These are phyloP conservation scores for Campylomormyrus tamandua DNA, from an alignment of 2,113 vertebrate species.

Conservation along the genomic window DNA sequence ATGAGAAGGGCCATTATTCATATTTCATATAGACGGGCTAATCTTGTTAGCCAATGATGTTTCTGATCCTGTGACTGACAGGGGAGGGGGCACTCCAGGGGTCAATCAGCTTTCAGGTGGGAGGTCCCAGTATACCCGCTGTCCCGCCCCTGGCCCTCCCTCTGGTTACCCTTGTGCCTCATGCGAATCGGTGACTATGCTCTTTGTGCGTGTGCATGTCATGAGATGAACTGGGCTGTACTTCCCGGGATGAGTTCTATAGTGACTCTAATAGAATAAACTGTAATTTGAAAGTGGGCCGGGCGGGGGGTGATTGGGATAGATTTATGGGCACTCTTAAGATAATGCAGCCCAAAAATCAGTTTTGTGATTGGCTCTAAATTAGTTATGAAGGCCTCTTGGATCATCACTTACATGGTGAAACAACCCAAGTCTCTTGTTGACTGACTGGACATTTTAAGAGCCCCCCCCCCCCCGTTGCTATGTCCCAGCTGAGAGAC, in stretches of 20 bases:
- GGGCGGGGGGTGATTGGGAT: background rate
- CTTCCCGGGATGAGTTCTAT: background rate
- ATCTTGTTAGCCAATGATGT: background rate
- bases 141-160: background rate
- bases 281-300: background rate
- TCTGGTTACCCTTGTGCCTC: background rate
- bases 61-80: background rate
- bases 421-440: background rate
- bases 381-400: background rate
- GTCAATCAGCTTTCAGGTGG: background rate
- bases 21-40: background rate
- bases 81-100: background rate
- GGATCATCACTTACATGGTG: background rate
- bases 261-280: background rate
- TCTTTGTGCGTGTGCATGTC: background rate
- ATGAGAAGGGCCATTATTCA: background rate
- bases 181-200: background rate
- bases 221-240: background rate
- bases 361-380: background rate
- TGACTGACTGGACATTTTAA: no score
- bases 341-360: background rate
- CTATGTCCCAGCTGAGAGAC: background rate
- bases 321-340: background rate
- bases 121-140: background rate
- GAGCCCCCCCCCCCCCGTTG: background rate